phyloP scores from a whole-genome alignment of 1,140 invertebrate genomes.

The Euura saliciscinereae region DNA sequence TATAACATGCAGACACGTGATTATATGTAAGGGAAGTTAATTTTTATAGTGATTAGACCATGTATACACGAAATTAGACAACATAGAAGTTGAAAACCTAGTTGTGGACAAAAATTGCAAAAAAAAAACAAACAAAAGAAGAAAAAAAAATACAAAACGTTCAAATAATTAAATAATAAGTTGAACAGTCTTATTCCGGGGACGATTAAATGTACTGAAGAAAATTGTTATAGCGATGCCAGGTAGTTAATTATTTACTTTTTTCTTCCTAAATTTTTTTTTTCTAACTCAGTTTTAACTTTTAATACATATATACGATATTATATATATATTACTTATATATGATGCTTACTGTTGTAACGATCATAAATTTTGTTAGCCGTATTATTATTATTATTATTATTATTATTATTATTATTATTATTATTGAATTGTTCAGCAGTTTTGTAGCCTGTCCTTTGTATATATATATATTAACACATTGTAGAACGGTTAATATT shows the following conservation, averaged over 20 bases:
- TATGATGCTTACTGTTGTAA: background rate
- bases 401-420: background rate
- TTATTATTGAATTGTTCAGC: background rate
- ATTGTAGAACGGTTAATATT: conserved; percentile 11
- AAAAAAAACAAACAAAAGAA: background rate
- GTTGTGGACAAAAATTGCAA: background rate
- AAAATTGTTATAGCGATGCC: background rate
- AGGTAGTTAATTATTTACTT: background rate
- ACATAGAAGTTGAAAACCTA: background rate
- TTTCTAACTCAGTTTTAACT: no score
- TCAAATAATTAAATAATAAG: background rate
- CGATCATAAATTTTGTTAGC: background rate
- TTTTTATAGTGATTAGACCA: conserved; percentile 13
- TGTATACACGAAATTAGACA: conserved; percentile 4
- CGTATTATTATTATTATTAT: conserved; percentile 7
- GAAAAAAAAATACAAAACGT: background rate
- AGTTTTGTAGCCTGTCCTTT: conserved; percentile 14
- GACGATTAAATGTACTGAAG: no score
- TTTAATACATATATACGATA: no score
- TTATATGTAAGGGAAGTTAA: conserved; percentile 6
- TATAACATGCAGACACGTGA: conserved; percentile 5
- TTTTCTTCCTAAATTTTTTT: background rate
- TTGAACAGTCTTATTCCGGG: background rate
- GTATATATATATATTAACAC: conserved; percentile 13
- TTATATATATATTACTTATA: no score